phyloP scores from a whole-genome alignment of 2,888 invertebrate species.

The Agriopis leucophaearia region DNA sequence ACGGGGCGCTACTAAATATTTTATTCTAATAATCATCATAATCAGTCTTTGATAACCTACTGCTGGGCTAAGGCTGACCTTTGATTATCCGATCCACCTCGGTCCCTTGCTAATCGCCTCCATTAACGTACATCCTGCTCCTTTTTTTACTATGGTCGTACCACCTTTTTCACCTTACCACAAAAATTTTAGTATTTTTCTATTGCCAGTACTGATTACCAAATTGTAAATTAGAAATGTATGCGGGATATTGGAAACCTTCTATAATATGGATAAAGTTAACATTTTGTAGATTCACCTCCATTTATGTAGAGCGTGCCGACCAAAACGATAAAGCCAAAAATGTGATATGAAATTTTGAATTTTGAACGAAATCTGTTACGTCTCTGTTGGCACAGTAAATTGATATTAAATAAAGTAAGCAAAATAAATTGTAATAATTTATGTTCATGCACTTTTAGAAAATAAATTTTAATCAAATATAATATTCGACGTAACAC shows the following conservation, averaged over 20 bases:
- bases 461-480: background rate
- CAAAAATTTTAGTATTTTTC: background rate
- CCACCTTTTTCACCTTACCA: no score
- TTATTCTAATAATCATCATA: no score
- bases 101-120: no score
- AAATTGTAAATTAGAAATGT: no score
- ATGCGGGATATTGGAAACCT: no score
- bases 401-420: slow-evolving; percentile 16
- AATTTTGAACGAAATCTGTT: slow-evolving; percentile 78
- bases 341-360: slow-evolving; percentile 71
- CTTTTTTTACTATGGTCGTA: no score
- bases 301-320: slow-evolving; percentile 81
- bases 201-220: slow-evolving; percentile 1
- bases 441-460: background rate
- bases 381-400: slow-evolving; percentile 70
- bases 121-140: no score
- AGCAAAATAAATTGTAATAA: background rate
- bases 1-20: no score
- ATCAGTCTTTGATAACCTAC: no score
- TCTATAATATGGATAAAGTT: no score
- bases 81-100: no score
- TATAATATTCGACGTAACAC: background rate
- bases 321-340: slow-evolving; percentile 69
- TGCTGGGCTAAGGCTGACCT: no score
- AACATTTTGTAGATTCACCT: slow-evolving; percentile 65